Percentiles rank a stretch among this genome's conserved stretches.
Conservation (phyloP, 2,888 invertebrate species). For the Homarus gammarus region DNA sequence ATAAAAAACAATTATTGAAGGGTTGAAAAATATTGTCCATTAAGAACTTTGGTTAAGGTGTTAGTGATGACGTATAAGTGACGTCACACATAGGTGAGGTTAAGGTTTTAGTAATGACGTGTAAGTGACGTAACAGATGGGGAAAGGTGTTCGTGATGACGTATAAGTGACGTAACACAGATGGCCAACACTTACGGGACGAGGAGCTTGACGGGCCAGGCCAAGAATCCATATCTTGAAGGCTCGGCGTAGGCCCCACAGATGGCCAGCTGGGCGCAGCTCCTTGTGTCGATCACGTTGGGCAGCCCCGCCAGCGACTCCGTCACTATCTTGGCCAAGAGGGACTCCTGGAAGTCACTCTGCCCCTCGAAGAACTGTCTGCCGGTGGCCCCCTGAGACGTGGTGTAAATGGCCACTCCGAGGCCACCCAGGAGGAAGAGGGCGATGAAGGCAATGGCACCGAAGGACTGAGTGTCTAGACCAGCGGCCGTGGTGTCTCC, state of each 20-base stretch:
- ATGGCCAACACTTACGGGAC: conserved; percentile 60
- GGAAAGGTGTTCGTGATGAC: no score
- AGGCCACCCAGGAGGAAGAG: conserved; percentile 73
- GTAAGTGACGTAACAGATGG: not conserved
- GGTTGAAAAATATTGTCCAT: no score
- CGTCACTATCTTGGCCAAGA: conserved; percentile 56
- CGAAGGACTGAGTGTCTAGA: conserved; percentile 70
- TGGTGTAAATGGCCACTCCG: conserved; percentile 74
- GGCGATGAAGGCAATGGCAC: conserved; percentile 70
- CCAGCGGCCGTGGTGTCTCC: conserved; percentile 72
- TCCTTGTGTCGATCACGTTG: conserved; percentile 76
- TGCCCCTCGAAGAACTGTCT: conserved; percentile 38
- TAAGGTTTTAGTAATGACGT: no score
- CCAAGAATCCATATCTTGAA: conserved; percentile 78
- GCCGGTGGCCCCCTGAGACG: conserved; percentile 56
- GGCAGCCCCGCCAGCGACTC: conserved; percentile 68
- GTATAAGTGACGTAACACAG: not conserved
- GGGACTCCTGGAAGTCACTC: conserved; percentile 34
- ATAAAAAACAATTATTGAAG: no score
- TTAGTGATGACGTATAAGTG: not conserved
- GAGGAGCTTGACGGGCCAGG: conserved; percentile 77
- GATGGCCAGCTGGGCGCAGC: conserved; percentile 78
- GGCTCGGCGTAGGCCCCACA: conserved; percentile 78
- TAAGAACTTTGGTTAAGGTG: no score
- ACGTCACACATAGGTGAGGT: no score